Evolutionary conservation across 2,797 vertebrate genomes (phyloP), one percentile per base, ranked within the genome.

Genomic region (Lithobates pipiens): DNA sequence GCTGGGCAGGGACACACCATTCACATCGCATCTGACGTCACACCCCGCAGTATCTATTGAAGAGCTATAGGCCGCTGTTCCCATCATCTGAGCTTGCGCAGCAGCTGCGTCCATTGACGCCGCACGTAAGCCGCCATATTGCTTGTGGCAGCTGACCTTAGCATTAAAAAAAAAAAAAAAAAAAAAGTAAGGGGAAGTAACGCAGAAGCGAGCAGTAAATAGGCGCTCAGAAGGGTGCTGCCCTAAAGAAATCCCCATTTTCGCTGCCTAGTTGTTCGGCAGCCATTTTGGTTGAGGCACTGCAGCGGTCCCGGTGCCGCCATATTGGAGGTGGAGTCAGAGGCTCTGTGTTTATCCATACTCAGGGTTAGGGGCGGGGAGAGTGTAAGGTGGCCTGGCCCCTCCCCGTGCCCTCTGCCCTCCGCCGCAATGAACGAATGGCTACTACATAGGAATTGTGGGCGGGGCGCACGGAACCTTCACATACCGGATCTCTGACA

Each of bases 401-500:
- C 54, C 54, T 23, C 54, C 54, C 21, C 54, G 3, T 61, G 54
- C 54, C 23, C 54, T 61, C 54, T 61, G 54, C 54, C 7, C 50
- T n/a, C 15, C 15, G 23, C 3, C n/a, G 5, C n/a, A 13, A 29
- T 3, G 65, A 29, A 29, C 65, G 65, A 67, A 67, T 67, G 27
- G 65, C 65, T 67, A 29, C 27, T 29, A 67, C n/a, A 15, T 10
- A 25, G 65, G 27, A 15, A 67, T 11, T 13, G 65, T 67, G 65
- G 65, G 65, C 65, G 65, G 65, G 65, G n/a, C 25, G n/a, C 13
- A 29, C 65, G 65, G 65, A 67, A 67, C n/a, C 65, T 29, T 67
- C 65, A 67, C 65, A 67, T 67, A 67, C 65, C 65, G 65, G 65
- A 67, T 67, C 54, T 67, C 65, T 67, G 25, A 67, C 65, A 67